A percentile compares a stretch with the other conserved stretches of the same genome.
These are phyloP conservation scores for Bombus sylvicola DNA, from an alignment of 1,140 invertebrate species.

Conservation along the genomic window DNA sequence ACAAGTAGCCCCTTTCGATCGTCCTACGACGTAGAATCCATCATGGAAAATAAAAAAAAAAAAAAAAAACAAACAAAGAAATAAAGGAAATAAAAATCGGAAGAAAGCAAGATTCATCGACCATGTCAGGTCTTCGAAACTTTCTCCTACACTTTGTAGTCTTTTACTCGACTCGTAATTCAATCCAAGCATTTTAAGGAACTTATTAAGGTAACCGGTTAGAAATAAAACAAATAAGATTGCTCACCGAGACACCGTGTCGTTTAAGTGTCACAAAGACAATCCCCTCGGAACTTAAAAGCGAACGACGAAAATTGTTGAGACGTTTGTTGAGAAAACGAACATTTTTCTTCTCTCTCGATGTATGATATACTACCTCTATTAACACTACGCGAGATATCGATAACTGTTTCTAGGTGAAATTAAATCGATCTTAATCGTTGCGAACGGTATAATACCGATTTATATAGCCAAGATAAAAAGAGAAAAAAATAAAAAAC, in stretches of 20 bases:
- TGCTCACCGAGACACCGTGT: slow-evolving; percentile 62
- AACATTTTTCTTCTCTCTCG: slow-evolving; percentile 47
- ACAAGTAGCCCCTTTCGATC: slow-evolving; percentile 29
- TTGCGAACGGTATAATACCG: slow-evolving; percentile 2
- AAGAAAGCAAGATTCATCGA: not conserved
- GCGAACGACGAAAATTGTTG: slow-evolving; percentile 16
- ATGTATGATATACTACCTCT: slow-evolving; percentile 66
- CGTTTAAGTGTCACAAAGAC: slow-evolving; percentile 63
- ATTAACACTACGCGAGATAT: slow-evolving; percentile 39
- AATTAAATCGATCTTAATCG: slow-evolving; percentile 17
- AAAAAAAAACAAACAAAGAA: not conserved
- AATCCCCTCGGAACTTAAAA: slow-evolving; percentile 56
- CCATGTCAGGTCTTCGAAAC: not conserved
- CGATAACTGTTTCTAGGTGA: slow-evolving; percentile 25
- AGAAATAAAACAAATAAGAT: slow-evolving; percentile 59
- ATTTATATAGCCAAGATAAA: not conserved
- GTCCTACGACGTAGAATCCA: too few relatives aligned
- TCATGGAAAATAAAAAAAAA: too few relatives aligned
- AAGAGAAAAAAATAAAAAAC: not conserved
- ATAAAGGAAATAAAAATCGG: not conserved
- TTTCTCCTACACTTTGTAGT: slow-evolving; percentile 29
- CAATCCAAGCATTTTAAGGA: slow-evolving; percentile 55
- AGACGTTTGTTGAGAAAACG: not conserved
- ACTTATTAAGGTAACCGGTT: slow-evolving; percentile 58
- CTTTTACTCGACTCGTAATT: slow-evolving; percentile 38